phyloP scores from a whole-genome alignment of 2,113 vertebrate species.

The Pterocles burchelli region DNA sequence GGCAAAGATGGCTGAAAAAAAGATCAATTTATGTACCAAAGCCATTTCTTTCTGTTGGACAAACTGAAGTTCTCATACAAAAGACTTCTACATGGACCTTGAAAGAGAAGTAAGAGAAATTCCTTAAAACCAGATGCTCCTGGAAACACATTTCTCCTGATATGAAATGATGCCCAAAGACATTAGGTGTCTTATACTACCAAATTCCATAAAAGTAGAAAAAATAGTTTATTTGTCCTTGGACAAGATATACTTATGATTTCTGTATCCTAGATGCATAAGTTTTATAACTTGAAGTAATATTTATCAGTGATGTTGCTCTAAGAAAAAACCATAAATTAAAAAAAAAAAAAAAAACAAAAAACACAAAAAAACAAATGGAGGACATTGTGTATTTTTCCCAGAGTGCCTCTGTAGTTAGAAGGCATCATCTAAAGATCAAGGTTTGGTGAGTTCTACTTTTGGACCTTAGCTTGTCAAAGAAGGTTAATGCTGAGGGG shows the following conservation, averaged over 20 bases:
- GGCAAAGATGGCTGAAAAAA: conserved; percentile 54
- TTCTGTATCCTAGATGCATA: not conserved
- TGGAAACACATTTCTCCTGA: conserved; percentile 21
- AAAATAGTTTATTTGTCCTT: not conserved
- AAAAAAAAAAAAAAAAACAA: not conserved
- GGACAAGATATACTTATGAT: not conserved
- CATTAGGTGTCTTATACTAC: not conserved
- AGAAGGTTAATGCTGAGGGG: not conserved
- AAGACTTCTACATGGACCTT: conserved; percentile 48
- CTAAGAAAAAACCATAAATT: not conserved
- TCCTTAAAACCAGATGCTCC: conserved; percentile 48
- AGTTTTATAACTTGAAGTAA: not conserved
- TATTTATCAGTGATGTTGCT: not conserved
- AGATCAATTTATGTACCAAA: conserved; percentile 67
- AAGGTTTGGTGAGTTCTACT: not conserved
- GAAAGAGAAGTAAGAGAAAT: conserved; percentile 34
- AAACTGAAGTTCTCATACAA: conserved; percentile 35
- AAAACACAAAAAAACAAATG: accelerated
- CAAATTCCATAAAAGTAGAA: not conserved
- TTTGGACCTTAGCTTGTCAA: not conserved
- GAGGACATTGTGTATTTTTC: not conserved
- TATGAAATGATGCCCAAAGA: conserved; percentile 48
- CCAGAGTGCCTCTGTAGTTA: not conserved
- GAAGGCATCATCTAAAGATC: not conserved
- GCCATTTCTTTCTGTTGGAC: conserved; percentile 55